phyloP scores from a whole-genome alignment of 2,888 invertebrate species.

The Thera obeliscata region DNA sequence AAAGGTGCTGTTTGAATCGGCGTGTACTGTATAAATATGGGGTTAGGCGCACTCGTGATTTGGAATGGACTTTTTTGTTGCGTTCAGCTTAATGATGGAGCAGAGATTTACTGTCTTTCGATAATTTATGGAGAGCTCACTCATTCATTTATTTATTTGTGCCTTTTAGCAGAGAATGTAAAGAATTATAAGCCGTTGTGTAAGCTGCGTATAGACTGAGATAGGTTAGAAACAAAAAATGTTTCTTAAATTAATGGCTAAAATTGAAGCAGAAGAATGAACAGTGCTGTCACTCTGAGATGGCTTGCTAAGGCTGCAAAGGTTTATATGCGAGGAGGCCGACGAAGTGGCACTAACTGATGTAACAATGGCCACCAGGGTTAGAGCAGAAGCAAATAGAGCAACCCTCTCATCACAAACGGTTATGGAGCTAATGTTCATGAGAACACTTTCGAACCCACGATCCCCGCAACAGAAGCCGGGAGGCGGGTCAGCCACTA shows the following conservation, averaged over 20 bases:
- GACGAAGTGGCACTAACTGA: too few relatives aligned
- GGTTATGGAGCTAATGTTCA: not conserved
- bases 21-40: slow-evolving; percentile 12
- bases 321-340: too few relatives aligned
- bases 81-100: slow-evolving; percentile 16
- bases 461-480: slow-evolving; percentile 3
- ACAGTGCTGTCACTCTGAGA: too few relatives aligned
- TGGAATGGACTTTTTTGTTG: slow-evolving; percentile 24
- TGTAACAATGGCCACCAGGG: too few relatives aligned
- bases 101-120: slow-evolving; percentile 17
- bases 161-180: not conserved
- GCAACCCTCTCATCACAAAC: not conserved
- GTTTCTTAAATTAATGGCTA: too few relatives aligned
- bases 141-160: not conserved
- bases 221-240: too few relatives aligned
- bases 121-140: slow-evolving; percentile 8
- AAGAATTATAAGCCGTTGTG: not conserved
- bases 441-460: slow-evolving; percentile 14
- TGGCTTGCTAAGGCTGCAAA: too few relatives aligned
- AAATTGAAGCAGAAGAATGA: too few relatives aligned
- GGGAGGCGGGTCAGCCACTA: slow-evolving; percentile 14
- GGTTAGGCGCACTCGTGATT: slow-evolving; percentile 17
- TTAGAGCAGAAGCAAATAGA: not conserved
- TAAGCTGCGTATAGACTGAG: not conserved
- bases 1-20: not conserved